Conservation (phyloP, 2,888 invertebrate genomes). For the Pyrrhosoma nymphula region DNA sequence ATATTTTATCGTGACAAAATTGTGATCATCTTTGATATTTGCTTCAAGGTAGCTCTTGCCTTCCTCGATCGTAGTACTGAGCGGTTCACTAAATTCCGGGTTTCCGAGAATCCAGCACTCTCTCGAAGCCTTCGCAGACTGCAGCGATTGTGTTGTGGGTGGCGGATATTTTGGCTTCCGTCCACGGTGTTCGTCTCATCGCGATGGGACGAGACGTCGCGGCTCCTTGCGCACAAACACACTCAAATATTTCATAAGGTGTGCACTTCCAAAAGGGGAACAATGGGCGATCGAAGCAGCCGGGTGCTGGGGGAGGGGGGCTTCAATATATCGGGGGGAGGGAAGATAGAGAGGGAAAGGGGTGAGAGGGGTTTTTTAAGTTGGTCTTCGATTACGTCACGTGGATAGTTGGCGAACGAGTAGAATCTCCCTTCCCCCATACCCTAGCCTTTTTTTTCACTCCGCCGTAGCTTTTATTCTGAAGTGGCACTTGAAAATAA, state of each 20-base stretch:
- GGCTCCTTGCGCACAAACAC: background rate
- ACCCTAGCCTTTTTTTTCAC: background rate
- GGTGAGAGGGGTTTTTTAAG: background rate
- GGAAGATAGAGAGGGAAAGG: background rate
- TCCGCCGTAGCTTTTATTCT: background rate
- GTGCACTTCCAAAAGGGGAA: conserved; percentile 1
- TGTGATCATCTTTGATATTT: too few species aligned
- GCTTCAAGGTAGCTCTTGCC: too few species aligned
- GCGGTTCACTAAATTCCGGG: too few species aligned
- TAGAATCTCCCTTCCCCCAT: background rate
- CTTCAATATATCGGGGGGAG: too few species aligned
- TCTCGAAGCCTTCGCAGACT: too few species aligned
- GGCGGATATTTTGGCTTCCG: background rate
- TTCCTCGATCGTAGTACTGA: too few species aligned
- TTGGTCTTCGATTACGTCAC: conserved; percentile 14
- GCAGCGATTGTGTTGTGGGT: background rate
- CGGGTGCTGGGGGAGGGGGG: background rate
- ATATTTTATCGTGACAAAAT: too few species aligned
- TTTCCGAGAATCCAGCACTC: too few species aligned
- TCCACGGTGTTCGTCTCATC: background rate
- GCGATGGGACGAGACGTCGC: background rate
- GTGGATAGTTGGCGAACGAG: background rate
- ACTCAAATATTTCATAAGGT: conserved; percentile 17
- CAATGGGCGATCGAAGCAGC: conserved; percentile 14
- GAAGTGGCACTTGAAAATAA: background rate